A percentile compares a stretch with the other conserved stretches of the same genome.
phyloP scores from a whole-genome alignment of 1,140 invertebrate genomes.

The Formica exsecta region DNA sequence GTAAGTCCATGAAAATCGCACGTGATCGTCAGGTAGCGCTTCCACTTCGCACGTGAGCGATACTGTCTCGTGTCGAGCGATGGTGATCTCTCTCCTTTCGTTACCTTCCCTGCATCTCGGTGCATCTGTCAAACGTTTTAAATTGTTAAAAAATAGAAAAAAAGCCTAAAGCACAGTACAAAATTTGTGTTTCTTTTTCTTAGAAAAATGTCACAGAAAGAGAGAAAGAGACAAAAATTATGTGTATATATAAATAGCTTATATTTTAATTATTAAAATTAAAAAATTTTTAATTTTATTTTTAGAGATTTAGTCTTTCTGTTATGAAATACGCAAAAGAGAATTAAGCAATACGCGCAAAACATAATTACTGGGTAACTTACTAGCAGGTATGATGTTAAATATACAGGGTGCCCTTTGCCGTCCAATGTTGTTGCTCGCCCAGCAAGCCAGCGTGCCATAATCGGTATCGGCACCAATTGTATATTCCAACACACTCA shows the following conservation, averaged over 20 bases:
- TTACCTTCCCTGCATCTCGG: constrained; percentile 88
- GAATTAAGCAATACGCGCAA: neutral
- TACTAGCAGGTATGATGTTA: constrained; percentile 93
- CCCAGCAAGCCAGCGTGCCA: constrained; percentile 95
- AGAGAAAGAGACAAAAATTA: neutral
- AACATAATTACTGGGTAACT: constrained; percentile 79
- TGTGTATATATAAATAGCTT: neutral
- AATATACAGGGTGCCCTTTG: constrained; percentile 94
- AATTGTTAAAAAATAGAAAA: neutral
- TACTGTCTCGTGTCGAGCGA: constrained; percentile 88
- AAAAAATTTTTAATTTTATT: neutral
- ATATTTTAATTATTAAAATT: neutral
- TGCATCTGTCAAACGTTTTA: constrained; percentile 84
- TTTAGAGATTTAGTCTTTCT: neutral
- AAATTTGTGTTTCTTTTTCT: neutral
- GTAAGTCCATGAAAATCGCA: constrained; percentile 93
- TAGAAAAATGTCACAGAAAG: neutral
- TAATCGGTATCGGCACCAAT: constrained; percentile 90
- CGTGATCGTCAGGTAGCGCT: constrained; percentile 89
- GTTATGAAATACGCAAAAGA: neutral
- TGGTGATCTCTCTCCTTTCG: constrained; percentile 88
- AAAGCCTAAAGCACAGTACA: neutral
- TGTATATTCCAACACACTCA: constrained; percentile 90
- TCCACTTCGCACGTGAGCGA: constrained; percentile 93
- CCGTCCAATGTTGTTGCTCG: constrained; percentile 92